Evolutionary conservation across 2,113 vertebrate genomes (phyloP), one percentile per base, ranked within the genome.

Genomic region (Ammodramus savannarum): DNA sequence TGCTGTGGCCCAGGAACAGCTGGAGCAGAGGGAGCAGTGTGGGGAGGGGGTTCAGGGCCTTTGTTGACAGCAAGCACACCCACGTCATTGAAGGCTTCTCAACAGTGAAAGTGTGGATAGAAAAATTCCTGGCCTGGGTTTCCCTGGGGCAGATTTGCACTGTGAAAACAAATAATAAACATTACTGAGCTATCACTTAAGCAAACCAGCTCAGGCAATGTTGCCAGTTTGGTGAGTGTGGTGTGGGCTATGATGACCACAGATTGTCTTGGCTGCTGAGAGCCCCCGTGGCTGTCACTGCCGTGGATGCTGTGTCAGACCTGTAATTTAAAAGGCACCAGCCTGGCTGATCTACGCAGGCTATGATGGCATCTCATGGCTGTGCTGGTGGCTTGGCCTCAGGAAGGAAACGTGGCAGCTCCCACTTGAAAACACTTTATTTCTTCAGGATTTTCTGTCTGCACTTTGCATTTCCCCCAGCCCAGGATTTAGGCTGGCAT

Each of bases 11-110:
- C 52, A 66, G 69, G 21, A 67, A 23, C 15, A 31, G 36, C 57
- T 57, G 34, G 36, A 87, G 25, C 49, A 74, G 87, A 74, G 25
- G 51, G 31, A 63, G 48, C 16, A 48, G 46, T 4, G 7, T 3
- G 31, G 1, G 3, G n/a, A 87, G 52, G 22, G 38, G 59, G n/a
- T 41, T 90, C 41, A 41, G 62, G 46, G 18, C 10, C 61, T 77
- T 80, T 54, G 48, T 7, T n/a, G 19, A 31, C 34, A 31, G 7
- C 8, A 8, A 6, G 9, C 31, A 86, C 90, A 77, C 4, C 46
- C 61, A 74, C 0, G 0, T 17, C 43, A 54, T 5, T 0, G 0
- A 36, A 63, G 57, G 16, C 43, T 59, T 67, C 0, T 0, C 31
- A 52, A 2, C 27, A 74, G 83, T 78, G 86, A 95, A 93, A 96